Conservation (phyloP, 2,797 vertebrate genomes). For the Syngnathus rostellatus region DNA sequence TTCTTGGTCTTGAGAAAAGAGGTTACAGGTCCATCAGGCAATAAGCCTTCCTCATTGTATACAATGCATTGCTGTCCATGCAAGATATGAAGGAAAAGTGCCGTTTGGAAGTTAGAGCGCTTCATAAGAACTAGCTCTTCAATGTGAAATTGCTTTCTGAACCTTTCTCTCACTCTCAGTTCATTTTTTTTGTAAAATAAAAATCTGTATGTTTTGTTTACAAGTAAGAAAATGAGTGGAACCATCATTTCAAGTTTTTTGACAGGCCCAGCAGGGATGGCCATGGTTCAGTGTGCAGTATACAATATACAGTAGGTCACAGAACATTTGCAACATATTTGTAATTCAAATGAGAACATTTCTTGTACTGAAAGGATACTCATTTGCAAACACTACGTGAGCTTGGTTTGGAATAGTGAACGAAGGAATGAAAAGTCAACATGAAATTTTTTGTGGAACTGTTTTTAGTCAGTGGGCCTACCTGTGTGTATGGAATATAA, state of each 20-base stretch:
- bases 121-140: conserved; percentile 28
- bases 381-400: conserved; percentile 37
- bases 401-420: conserved; percentile 33
- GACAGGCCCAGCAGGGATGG: conserved; percentile 11
- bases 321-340: conserved; percentile 11
- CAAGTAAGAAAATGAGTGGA: conserved; percentile 38
- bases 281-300: conserved; percentile 17
- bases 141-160: conserved; percentile 51
- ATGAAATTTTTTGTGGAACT: conserved; percentile 54
- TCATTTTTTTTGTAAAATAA: conserved; percentile 27
- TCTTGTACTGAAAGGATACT: conserved; percentile 13
- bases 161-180: conserved; percentile 35
- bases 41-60: neutral
- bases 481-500: conserved; percentile 51
- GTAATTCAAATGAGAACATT: conserved; percentile 2
- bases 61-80: conserved; percentile 14
- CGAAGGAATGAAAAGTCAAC: conserved; percentile 58
- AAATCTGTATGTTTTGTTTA: conserved; percentile 57
- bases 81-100: conserved; percentile 23
- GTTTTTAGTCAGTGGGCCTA: conserved; percentile 65
- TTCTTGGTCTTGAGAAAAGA: conserved; percentile 4
- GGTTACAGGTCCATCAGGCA: neutral
- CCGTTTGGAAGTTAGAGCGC: conserved; percentile 21
- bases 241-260: conserved; percentile 31
- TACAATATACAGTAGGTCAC: conserved; percentile 15